Base-by-base conservation (phyloP, 2,888 invertebrate genomes). In the Leistus spinibarbis region DNA sequence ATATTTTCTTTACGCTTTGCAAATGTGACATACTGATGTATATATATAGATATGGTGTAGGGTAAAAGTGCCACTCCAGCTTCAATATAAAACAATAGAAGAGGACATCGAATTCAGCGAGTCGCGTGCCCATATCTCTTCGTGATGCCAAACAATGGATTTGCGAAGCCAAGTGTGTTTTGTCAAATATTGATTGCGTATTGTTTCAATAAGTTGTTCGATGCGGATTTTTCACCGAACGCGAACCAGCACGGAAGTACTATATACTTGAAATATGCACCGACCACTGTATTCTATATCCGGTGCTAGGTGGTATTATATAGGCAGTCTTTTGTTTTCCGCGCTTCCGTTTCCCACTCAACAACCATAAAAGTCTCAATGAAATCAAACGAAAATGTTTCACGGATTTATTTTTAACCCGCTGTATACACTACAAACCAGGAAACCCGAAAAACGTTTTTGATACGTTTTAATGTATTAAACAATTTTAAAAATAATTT, bases 171-270 rank as follows among this genome's bases (percentile, higher is more conserved):
- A 60, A 72, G 72, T 57, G 66, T 72, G 72, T 72, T 72, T 72
- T 72, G 72, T 75, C 56, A 75, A 75, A 75, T 75, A 75, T 75
- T 75, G 75, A 75, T 75, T 75, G 63, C 54, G 64, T 75, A 75
- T 75, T 75, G 75, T 74, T 68, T 68, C 74, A 74, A 74, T 68
- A 73, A 69, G 60, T 68, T 75, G 63, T 19, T 9, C 27, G 54
- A 64, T 17, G 27, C 24, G 62, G 73, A 73, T 64, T 69, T 63
- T 69, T 69, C 63, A 19, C 20, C 40, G 20, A 16, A 66, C n/a
- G 40, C 66, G 24, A 66, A 66, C 40, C 53, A 17, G 17, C 57
- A 54, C 54, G 65, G 54, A 64, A 62, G 74, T 68, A 74, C 67
- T 68, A n/a, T n/a, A n/a, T n/a, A 67, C 74, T 74, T 74, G 67